Conservation (phyloP, 2,888 invertebrate genomes). For the Drosophila trichaetosa region DNA sequence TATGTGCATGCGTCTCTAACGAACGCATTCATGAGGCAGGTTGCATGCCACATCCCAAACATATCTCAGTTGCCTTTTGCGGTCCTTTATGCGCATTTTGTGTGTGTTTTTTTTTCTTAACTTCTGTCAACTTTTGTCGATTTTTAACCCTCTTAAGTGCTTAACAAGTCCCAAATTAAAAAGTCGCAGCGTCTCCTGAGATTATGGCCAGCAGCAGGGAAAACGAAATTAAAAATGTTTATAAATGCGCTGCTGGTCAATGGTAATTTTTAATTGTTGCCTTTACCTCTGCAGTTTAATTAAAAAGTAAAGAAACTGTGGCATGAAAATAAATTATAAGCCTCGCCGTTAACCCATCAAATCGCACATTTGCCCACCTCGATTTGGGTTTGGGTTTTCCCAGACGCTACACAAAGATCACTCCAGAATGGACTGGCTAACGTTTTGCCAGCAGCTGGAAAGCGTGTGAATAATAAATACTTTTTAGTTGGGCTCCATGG, state of each 20-base stretch:
- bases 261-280: conserved; percentile 72
- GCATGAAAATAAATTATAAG: conserved; percentile 51
- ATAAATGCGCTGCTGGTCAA: conserved; percentile 76
- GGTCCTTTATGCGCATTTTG: conserved; percentile 50
- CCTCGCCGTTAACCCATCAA: conserved; percentile 41
- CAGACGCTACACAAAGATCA: not conserved
- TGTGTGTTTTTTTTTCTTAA: conserved; percentile 29
- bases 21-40: conserved; percentile 68
- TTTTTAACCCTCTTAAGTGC: conserved; percentile 81
- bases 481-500: conserved; percentile 22
- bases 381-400: conserved; percentile 17
- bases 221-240: conserved; percentile 60
- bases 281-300: conserved; percentile 53
- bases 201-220: conserved; percentile 52
- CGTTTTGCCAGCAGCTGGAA: conserved; percentile 53
- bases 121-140: conserved; percentile 73
- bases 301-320: conserved; percentile 50
- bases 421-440: not conserved
- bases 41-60: conserved; percentile 32
- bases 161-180: conserved; percentile 82
- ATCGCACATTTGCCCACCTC: conserved; percentile 30
- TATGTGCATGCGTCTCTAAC: conserved; percentile 49
- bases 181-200: conserved; percentile 70
- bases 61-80: conserved; percentile 34
- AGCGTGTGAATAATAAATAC: conserved; percentile 49